phyloP scores from a whole-genome alignment of 1,140 invertebrate genomes.

The Euborellia annulipes region DNA sequence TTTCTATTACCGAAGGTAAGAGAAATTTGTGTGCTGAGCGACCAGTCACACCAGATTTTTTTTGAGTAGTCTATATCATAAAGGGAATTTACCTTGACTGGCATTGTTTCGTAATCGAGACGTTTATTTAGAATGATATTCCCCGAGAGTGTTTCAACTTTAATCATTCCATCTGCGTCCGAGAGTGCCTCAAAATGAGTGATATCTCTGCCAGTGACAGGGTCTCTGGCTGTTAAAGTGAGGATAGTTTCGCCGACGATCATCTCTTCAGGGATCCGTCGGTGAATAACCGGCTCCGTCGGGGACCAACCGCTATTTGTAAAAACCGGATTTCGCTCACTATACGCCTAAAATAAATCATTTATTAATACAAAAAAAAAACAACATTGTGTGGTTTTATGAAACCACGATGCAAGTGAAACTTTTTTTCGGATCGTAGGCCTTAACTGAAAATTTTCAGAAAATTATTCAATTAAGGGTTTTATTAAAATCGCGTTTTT shows the following conservation, averaged over 20 bases:
- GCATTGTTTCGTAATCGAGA: slow-evolving; percentile 55
- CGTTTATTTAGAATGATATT: slow-evolving; percentile 52
- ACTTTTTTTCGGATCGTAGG: no score
- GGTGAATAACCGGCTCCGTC: slow-evolving; percentile 44
- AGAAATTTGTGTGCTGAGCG: no score
- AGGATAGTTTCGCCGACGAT: slow-evolving; percentile 57
- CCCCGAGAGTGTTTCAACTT: slow-evolving; percentile 29
- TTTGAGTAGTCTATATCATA: no score
- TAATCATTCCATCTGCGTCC: slow-evolving; percentile 25
- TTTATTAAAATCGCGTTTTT: no score
- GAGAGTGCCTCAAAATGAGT: slow-evolving; percentile 35
- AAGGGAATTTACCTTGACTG: slow-evolving; percentile 33
- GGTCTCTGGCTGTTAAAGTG: slow-evolving; percentile 56
- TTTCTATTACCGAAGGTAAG: no score
- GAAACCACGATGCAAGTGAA: no score
- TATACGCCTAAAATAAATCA: slow-evolving; percentile 35
- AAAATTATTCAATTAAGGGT: no score
- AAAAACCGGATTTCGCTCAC: slow-evolving; percentile 63
- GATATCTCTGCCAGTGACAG: slow-evolving; percentile 42
- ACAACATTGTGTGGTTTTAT: no score
- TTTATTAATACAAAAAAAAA: no score
- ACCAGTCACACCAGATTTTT: no score
- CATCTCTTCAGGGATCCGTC: slow-evolving; percentile 58
- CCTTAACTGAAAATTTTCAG: no score
- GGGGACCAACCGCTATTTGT: slow-evolving; percentile 48